phyloP scores from a whole-genome alignment of 1,140 invertebrate species.

The Tetragnatha versicolor region DNA sequence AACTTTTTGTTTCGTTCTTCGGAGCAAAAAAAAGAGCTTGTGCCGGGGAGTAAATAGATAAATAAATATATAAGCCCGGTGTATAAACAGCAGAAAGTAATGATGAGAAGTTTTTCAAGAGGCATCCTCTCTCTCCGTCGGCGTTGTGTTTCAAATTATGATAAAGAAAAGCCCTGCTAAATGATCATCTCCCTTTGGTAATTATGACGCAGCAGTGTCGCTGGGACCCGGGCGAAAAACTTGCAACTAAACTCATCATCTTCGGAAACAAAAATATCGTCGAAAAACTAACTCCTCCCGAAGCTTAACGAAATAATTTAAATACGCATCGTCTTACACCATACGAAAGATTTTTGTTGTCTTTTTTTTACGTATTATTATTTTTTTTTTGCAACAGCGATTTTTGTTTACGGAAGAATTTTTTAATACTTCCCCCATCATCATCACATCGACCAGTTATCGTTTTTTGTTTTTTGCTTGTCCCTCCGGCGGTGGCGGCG shows the following conservation, averaged over 20 bases:
- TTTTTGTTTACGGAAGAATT: not conserved
- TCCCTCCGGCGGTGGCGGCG: not conserved
- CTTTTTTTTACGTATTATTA: constrained; percentile 11
- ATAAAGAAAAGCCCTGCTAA: constrained; percentile 14
- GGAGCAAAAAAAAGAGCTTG: too few species aligned
- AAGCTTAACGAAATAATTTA: constrained; percentile 49
- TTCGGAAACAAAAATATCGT: constrained; percentile 27
- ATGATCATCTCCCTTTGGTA: constrained; percentile 40
- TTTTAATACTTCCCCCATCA: constrained; percentile 42
- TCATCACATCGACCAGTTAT: constrained; percentile 22
- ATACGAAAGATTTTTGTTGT: constrained; percentile 22
- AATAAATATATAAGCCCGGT: too few species aligned
- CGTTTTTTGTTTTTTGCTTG: constrained; percentile 19
- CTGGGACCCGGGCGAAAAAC: not conserved
- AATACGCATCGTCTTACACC: constrained; percentile 48
- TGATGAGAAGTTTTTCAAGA: constrained; percentile 22
- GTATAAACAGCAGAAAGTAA: too few species aligned
- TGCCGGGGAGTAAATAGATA: not conserved
- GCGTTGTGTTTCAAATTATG: constrained; percentile 52
- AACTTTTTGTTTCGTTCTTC: constrained; percentile 3
- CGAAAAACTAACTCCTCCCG: not conserved
- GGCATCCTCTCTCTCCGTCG: not conserved
- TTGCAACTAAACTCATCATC: constrained; percentile 19
- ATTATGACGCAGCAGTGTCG: not conserved
- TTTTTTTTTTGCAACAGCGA: not conserved